These are phyloP conservation scores for Leptinotarsa lineolata DNA, from an alignment of 1,140 invertebrate genomes.

Conservation along the genomic window DNA sequence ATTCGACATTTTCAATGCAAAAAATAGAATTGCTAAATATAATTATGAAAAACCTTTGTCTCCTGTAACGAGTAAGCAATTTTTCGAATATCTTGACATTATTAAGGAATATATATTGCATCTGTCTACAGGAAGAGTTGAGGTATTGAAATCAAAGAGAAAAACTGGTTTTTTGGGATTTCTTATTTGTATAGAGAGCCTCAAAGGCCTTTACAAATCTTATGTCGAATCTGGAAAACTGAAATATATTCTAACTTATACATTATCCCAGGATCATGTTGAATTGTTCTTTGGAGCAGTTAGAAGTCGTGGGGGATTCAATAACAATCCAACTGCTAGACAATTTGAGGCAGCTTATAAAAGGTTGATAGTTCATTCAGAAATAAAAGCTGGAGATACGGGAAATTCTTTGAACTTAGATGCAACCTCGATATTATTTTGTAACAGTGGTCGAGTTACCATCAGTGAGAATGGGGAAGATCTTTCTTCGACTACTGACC, in stretches of 20 bases:
- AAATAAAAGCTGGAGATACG: constrained; percentile 19
- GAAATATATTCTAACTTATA: constrained; percentile 29
- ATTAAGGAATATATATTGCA: neutral
- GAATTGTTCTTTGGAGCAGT: constrained; percentile 37
- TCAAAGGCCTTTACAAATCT: constrained; percentile 1
- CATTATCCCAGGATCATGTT: constrained; percentile 37
- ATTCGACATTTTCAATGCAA: too few relatives aligned
- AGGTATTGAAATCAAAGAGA: neutral
- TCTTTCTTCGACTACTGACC: constrained; percentile 53
- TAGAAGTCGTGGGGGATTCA: constrained; percentile 31
- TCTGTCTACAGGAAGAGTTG: neutral
- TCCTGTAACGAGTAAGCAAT: neutral
- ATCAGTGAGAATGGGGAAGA: neutral
- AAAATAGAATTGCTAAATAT: too few relatives aligned
- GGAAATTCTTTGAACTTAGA: constrained; percentile 31
- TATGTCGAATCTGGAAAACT: neutral
- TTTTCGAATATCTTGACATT: neutral
- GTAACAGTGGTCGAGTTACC: neutral
- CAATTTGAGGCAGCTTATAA: constrained; percentile 38
- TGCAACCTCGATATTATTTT: constrained; percentile 12
- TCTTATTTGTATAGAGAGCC: neutral
- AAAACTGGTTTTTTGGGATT: neutral
- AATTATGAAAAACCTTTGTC: too few relatives aligned
- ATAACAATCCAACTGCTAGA: constrained; percentile 38
- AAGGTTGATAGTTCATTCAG: constrained; percentile 24